Conservation (phyloP, 2,113 vertebrate species). For the Bos taurus region ARS-UCD2.0 NC_037350.1:28614501-28615000, state of each 20-base stretch:
- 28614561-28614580: background rate
- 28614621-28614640: background rate
- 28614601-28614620: background rate
- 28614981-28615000: accelerated
- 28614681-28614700: background rate
- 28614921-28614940: background rate
- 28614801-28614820: background rate
- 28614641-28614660: background rate
- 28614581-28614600: accelerated
- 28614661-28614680: accelerated
- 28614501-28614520: background rate
- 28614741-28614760: background rate
- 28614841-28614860: background rate
- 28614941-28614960: background rate
- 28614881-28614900: background rate
- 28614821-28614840: background rate
- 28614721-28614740: background rate
- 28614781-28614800: background rate
- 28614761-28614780: background rate
- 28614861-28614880: background rate
- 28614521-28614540: background rate
- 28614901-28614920: background rate
- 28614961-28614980: accelerated
- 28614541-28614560: background rate
- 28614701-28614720: background rate